Conservation (phyloP, 2,888 invertebrate genomes). For the Drosophila longiperda region DNA sequence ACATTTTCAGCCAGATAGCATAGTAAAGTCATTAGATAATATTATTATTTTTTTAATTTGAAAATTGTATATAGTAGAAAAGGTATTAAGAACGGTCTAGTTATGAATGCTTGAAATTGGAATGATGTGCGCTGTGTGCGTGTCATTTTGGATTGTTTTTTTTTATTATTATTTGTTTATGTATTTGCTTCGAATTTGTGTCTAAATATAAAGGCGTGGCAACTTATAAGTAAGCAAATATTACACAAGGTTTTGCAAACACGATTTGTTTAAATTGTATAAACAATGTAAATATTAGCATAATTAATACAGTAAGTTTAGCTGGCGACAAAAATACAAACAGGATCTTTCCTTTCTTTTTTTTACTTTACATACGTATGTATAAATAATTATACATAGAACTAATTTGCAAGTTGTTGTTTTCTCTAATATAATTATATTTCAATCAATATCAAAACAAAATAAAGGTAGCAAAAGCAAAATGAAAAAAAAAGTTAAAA, state of each 20-base stretch:
- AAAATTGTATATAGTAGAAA: conserved; percentile 29
- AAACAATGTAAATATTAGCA: conserved; percentile 79
- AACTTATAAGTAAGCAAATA: conserved; percentile 78
- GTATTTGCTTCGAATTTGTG: conserved; percentile 44
- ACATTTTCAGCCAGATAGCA: conserved; percentile 46
- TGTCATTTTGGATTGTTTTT: conserved; percentile 39
- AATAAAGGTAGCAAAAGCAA: conserved; percentile 49
- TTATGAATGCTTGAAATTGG: conserved; percentile 44
- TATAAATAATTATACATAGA: conserved; percentile 67
- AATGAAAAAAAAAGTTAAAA: conserved; percentile 39
- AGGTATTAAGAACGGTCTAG: conserved; percentile 36
- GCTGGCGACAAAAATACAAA: conserved; percentile 74
- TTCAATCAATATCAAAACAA: conserved; percentile 68
- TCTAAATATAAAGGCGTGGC: conserved; percentile 54
- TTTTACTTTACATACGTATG: conserved; percentile 67
- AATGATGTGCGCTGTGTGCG: conserved; percentile 54
- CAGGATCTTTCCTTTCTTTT: conserved; percentile 39
- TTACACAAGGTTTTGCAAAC: conserved; percentile 78
- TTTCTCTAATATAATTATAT: conserved; percentile 47
- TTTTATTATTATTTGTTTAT: conserved; percentile 23
- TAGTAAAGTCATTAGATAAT: conserved; percentile 13
- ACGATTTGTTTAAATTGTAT: conserved; percentile 63
- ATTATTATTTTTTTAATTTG: conserved; percentile 20
- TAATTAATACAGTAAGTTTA: conserved; percentile 77
- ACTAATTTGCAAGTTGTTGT: conserved; percentile 57